These are phyloP conservation scores for Tribolium madens DNA, from an alignment of 1,140 invertebrate genomes.

Conservation along the genomic window DNA sequence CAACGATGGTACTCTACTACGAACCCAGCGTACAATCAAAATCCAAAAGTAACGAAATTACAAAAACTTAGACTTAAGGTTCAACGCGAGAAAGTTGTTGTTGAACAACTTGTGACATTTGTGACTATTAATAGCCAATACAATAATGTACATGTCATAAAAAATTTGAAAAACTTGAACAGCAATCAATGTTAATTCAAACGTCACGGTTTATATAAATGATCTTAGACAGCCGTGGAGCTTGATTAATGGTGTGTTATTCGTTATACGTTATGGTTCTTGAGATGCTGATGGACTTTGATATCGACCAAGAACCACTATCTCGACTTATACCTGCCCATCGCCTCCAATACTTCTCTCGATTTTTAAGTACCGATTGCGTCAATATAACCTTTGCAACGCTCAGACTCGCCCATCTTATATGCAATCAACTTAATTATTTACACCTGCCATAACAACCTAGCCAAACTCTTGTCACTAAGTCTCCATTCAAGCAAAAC, in stretches of 20 bases:
- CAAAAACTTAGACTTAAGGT: background rate
- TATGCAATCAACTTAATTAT: conserved; percentile 21
- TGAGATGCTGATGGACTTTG: conserved; percentile 54
- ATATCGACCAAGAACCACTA: conserved; percentile 40
- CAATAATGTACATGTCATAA: conserved; percentile 53
- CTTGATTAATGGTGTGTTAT: conserved; percentile 62
- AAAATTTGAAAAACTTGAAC: conserved; percentile 56
- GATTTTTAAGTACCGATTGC: conserved; percentile 38
- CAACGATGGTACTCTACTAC: conserved; percentile 44
- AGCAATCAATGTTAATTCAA: conserved; percentile 65
- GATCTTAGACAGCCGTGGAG: conserved; percentile 60
- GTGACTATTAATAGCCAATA: conserved; percentile 49
- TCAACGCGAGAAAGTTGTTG: background rate
- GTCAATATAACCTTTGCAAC: conserved; percentile 30
- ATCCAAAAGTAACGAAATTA: background rate
- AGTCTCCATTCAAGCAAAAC: background rate
- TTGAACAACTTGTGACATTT: conserved; percentile 42
- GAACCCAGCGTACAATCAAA: conserved; percentile 22
- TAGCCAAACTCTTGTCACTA: conserved; percentile 15
- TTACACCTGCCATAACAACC: conserved; percentile 30
- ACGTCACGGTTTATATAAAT: conserved; percentile 64
- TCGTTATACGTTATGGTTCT: conserved; percentile 55
- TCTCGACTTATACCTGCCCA: conserved; percentile 33
- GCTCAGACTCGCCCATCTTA: background rate
- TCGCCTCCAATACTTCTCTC: conserved; percentile 20